Evolutionary conservation across 2,113 vertebrate species (phyloP).

Genomic region (Platycercus adscitus): DNA sequence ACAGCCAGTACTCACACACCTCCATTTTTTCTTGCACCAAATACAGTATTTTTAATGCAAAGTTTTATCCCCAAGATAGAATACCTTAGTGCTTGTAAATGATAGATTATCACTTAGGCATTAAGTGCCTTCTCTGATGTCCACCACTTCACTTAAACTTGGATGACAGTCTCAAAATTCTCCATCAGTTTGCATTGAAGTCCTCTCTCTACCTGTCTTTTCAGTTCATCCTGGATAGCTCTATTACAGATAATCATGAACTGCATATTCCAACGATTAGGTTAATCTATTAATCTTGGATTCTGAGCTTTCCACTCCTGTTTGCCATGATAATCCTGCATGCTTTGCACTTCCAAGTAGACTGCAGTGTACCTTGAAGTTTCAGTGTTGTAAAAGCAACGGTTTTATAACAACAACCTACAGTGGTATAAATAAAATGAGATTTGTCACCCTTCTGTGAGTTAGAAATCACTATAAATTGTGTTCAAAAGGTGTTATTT

Average conservation of each 20-base stretch:
- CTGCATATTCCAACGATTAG: background rate
- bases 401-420: background rate
- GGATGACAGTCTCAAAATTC: background rate
- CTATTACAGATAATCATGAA: background rate
- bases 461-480: constrained; percentile 72
- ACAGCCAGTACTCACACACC: background rate
- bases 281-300: constrained; percentile 2
- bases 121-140: background rate
- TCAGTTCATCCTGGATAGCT: background rate
- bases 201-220: background rate
- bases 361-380: background rate
- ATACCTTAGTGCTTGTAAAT: background rate
- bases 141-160: background rate
- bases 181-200: background rate
- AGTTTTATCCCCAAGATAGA: background rate
- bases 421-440: constrained; percentile 46
- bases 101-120: background rate
- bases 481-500: constrained; percentile 80
- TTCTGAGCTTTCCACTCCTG: background rate
- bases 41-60: background rate
- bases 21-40: background rate
- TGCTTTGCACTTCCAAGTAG: background rate
- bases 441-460: constrained; percentile 63
- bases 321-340: background rate
- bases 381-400: background rate